Conservation (phyloP, 2,888 invertebrate genomes). For the Nephrotoma flavescens region DNA sequence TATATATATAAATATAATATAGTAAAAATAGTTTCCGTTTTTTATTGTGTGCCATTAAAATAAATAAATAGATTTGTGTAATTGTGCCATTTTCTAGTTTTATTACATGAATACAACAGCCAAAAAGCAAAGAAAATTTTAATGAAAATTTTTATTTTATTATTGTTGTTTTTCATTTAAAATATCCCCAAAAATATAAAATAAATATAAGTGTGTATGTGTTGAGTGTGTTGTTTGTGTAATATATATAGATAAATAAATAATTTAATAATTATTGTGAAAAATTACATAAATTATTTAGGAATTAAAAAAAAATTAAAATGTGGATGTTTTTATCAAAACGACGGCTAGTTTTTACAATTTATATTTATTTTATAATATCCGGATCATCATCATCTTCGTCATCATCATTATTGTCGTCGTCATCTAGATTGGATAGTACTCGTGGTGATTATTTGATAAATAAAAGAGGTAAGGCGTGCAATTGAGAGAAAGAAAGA, state of each 20-base stretch:
- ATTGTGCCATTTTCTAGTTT: neutral
- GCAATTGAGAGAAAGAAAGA: neutral
- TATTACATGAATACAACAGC: neutral
- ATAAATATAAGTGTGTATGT: neutral
- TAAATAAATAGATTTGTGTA: neutral
- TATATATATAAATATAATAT: neutral
- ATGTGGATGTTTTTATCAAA: neutral
- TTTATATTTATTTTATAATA: neutral
- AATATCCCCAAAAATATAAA: neutral
- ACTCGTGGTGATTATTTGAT: neutral
- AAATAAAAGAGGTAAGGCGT: neutral
- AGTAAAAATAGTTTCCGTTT: neutral
- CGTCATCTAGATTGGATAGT: neutral
- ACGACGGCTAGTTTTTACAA: neutral
- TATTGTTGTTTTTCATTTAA: neutral
- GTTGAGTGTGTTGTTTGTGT: neutral
- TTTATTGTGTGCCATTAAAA: neutral
- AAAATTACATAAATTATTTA: neutral
- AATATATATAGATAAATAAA: neutral
- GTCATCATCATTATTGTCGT: neutral
- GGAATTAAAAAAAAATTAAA: neutral
- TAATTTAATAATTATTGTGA: neutral
- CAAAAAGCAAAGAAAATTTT: neutral
- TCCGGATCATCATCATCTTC: neutral
- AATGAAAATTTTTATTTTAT: neutral